Evolutionary conservation across 2,113 vertebrate species (phyloP).

Genomic region (Brachyistius frenatus): DNA sequence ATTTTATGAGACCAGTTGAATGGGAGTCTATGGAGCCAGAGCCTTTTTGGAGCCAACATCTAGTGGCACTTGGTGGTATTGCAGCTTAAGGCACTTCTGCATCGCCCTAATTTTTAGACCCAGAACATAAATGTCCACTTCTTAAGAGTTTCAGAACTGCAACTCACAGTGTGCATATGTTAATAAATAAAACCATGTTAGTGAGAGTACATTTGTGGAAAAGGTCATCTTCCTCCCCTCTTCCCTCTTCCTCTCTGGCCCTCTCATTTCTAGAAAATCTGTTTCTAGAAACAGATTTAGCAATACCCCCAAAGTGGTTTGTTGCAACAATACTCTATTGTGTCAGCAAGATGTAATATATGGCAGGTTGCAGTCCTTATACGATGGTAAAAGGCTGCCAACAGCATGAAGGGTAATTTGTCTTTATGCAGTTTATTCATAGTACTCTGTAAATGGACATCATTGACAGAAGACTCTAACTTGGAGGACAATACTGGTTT

Average conservation of each 20-base stretch:
- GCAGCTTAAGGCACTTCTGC: too few species aligned
- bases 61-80: too few species aligned
- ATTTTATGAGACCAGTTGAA: too few species aligned
- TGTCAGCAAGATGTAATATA: constrained; percentile 35
- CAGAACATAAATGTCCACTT: too few species aligned
- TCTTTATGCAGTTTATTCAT: constrained; percentile 36
- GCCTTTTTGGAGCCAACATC: too few species aligned
- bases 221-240: not conserved
- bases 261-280: not conserved
- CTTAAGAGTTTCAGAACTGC: not conserved
- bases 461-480: constrained; percentile 22
- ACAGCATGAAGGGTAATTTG: constrained; percentile 41
- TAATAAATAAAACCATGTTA: constrained; percentile 6
- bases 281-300: constrained; percentile 29
- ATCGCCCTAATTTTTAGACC: too few species aligned
- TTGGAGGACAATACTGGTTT: constrained; percentile 13
- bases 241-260: not conserved
- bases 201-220: constrained; percentile 4
- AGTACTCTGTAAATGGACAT: not conserved
- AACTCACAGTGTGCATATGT: not conserved
- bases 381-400: constrained; percentile 23
- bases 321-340: constrained; percentile 51
- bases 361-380: constrained; percentile 1
- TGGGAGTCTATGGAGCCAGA: too few species aligned
- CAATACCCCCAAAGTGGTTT: constrained; percentile 3